A percentile compares a stretch with the other conserved stretches of the same genome.
Conservation (phyloP, 2,888 invertebrate species). For the Mythimna albipuncta region DNA sequence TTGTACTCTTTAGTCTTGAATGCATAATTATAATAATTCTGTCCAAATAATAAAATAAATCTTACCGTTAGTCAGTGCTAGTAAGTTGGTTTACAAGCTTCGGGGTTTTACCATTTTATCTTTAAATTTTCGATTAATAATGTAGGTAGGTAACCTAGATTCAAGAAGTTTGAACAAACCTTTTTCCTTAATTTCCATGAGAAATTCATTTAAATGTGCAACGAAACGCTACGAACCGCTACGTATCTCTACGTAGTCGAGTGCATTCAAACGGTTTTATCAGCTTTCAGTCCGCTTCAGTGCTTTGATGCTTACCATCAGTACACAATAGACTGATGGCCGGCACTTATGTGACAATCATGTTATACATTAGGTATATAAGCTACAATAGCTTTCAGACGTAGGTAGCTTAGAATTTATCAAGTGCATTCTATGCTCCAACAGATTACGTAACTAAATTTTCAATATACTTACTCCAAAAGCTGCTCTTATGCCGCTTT, state of each 20-base stretch:
- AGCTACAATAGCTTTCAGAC: background rate
- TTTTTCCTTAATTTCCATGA: background rate
- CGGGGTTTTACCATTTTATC: background rate
- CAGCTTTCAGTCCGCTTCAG: background rate
- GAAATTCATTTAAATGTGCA: background rate
- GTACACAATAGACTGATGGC: background rate
- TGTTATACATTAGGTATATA: background rate
- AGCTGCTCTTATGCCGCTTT: too few species aligned
- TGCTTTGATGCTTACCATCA: background rate
- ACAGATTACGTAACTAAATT: background rate
- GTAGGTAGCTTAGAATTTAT: background rate
- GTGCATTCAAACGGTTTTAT: background rate
- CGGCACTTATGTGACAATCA: too few species aligned
- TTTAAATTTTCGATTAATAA: background rate
- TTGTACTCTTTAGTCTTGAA: background rate
- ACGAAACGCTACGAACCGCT: conserved; percentile 18
- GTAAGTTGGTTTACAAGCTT: background rate
- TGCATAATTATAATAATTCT: background rate
- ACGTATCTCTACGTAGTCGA: background rate
- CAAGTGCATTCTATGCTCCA: background rate
- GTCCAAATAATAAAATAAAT: background rate
- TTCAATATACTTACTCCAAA: too few species aligned
- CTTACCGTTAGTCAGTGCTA: background rate
- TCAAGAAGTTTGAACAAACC: background rate
- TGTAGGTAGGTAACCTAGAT: background rate